Conservation (phyloP, 2,888 invertebrate species). For the Calephelis perditalis region DNA sequence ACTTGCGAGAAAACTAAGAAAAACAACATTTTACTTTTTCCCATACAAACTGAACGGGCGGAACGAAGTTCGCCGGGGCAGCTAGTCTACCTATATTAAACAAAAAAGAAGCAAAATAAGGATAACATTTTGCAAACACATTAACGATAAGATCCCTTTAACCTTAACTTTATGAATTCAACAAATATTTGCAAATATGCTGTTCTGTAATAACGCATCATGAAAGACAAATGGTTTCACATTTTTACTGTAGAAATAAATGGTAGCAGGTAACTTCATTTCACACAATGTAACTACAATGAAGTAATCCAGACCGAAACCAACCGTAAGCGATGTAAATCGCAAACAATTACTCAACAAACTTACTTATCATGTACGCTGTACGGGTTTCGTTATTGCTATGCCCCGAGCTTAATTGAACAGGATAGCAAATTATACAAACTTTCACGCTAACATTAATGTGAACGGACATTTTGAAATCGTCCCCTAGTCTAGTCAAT, state of each 20-base stretch:
- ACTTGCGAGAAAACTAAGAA: too few relatives aligned
- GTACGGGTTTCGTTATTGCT: constrained; percentile 22
- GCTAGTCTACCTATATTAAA: neutral
- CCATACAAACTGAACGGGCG: too few relatives aligned
- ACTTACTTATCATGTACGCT: constrained; percentile 24
- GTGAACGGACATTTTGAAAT: constrained; percentile 40
- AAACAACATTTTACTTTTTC: too few relatives aligned
- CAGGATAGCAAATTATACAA: constrained; percentile 51
- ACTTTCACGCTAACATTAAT: constrained; percentile 49
- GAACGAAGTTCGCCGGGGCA: too few relatives aligned
- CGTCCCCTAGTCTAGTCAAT: constrained; percentile 51
- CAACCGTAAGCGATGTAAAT: constrained; percentile 34
- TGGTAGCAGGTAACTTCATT: constrained; percentile 8
- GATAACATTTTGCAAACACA: neutral
- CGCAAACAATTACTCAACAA: constrained; percentile 37
- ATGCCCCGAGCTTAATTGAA: constrained; percentile 46
- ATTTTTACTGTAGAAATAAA: constrained; percentile 5
- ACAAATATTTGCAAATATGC: neutral
- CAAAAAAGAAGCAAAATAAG: neutral
- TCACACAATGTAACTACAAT: constrained; percentile 12
- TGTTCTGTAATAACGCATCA: neutral
- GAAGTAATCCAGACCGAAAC: constrained; percentile 9
- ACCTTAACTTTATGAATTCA: too few relatives aligned
- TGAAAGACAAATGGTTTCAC: neutral
- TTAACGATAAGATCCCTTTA: too few relatives aligned